phyloP scores from a whole-genome alignment of 2,797 vertebrate genomes.

The Silurus aristotelis region DNA sequence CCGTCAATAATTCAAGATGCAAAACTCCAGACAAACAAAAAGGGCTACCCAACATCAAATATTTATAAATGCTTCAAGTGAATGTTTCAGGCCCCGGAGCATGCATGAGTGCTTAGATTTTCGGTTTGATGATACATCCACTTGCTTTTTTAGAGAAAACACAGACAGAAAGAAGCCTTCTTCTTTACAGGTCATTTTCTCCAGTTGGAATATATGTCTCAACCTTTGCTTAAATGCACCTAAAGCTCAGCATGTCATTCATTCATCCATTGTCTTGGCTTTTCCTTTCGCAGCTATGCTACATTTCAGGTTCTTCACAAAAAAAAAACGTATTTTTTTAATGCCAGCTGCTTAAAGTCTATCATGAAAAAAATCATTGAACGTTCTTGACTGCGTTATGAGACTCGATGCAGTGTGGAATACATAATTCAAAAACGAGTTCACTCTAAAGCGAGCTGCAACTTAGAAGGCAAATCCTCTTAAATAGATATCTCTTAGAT shows the following conservation, averaged over 20 bases:
- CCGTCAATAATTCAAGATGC: neutral
- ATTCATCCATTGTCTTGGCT: neutral
- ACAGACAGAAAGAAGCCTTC: neutral
- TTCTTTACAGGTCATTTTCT: neutral
- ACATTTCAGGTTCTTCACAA: neutral
- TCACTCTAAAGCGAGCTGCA: neutral
- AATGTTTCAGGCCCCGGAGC: slow-evolving; percentile 8
- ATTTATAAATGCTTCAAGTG: neutral
- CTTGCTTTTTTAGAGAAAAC: neutral
- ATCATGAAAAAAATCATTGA: no score
- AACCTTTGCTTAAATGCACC: neutral
- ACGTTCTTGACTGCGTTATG: no score
- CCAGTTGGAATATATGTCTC: neutral
- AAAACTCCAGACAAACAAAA: neutral
- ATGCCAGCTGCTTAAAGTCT: neutral
- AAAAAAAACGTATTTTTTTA: neutral
- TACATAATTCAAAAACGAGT: neutral
- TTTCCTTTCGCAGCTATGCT: neutral
- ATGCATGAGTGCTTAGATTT: neutral
- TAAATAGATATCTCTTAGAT: neutral
- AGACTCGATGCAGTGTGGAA: neutral
- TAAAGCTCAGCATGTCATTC: neutral
- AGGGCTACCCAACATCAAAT: neutral
- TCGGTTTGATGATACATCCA: slow-evolving; percentile 1
- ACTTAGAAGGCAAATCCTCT: neutral